Evolutionary conservation across 2,888 invertebrate species (phyloP).

Genomic region (Hyles lineata): DNA sequence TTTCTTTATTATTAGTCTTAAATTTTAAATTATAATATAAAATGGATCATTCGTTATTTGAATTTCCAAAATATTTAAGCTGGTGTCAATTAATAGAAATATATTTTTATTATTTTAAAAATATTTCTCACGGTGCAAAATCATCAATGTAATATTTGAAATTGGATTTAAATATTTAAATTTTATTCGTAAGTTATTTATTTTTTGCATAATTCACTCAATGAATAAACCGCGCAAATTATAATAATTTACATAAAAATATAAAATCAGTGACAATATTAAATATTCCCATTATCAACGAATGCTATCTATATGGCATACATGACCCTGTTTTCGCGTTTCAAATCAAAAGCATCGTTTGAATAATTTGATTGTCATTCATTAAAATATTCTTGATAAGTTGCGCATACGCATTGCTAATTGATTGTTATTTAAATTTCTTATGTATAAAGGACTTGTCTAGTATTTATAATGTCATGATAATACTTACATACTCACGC

Average conservation of each 20-base stretch:
- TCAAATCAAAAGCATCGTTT: not conserved
- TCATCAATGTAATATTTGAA: too few relatives aligned
- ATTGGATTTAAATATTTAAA: not conserved
- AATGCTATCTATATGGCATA: not conserved
- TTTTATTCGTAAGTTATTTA: not conserved
- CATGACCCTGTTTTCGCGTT: not conserved
- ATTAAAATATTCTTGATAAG: not conserved
- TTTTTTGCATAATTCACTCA: not conserved
- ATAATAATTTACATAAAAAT: not conserved
- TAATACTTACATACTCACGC: too few relatives aligned
- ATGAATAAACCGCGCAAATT: not conserved
- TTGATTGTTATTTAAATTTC: too few relatives aligned
- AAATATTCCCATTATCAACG: not conserved
- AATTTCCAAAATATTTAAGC: too few relatives aligned
- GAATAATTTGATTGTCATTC: not conserved
- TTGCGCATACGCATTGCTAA: not conserved
- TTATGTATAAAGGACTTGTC: too few relatives aligned
- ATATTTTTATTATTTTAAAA: too few relatives aligned
- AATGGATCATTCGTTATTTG: too few relatives aligned
- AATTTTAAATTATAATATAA: too few relatives aligned
- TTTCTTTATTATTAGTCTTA: not conserved
- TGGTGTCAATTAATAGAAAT: too few relatives aligned
- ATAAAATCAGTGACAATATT: not conserved
- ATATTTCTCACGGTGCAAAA: too few relatives aligned
- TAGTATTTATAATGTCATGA: too few relatives aligned